Evolutionary conservation across 2,113 vertebrate genomes (phyloP), one percentile per base, ranked within the genome.

Genomic region (Petroica traversi): DNA sequence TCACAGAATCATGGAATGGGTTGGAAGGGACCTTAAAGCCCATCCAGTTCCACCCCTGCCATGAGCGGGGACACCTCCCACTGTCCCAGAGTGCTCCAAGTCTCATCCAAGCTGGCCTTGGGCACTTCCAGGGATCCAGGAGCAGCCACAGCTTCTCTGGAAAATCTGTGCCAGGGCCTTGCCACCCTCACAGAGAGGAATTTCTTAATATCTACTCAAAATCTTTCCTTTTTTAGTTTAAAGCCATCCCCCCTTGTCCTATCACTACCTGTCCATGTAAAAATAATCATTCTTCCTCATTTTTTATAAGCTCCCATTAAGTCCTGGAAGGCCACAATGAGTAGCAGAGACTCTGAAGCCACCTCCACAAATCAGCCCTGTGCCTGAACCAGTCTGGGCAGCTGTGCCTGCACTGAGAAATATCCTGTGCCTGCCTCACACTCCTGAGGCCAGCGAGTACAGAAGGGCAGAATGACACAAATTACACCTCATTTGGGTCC

Each of bases 101-200:
- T 5, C 28, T 19, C 0, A 0, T 40, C 33, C 77, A 82, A 0
- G 29, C 61, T 31, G 54, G 8, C 9, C 29, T 26, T 34, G 40
- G 46, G 13, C n/a, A 68, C 5, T 75, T 3, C 40, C 61, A 67
- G 36, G 36, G 33, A 58, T 51, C 14, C 58, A 74, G 43, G 24
- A 7, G 9, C 19, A 81, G 12, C 45, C 68, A 51, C 51, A 80
- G 26, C 38, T 81, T 1, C 45, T 25, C 45, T 59, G 19, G 15
- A 3, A 5, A 49, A 0, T 12, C 33, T 73, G 26, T 58, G 33
- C 76, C n/a, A n/a, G n/a, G n/a, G n/a, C n/a, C n/a, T n/a, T n/a
- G n/a, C n/a, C 33, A 45, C 6, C 8, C 15, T 52, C 24, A 4
- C 9, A 46, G 28, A 2, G 1, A 62, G 40, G 4, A 26, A 40